phyloP scores from a whole-genome alignment of 2,888 invertebrate species.

The Nemapogon koenigi region DNA sequence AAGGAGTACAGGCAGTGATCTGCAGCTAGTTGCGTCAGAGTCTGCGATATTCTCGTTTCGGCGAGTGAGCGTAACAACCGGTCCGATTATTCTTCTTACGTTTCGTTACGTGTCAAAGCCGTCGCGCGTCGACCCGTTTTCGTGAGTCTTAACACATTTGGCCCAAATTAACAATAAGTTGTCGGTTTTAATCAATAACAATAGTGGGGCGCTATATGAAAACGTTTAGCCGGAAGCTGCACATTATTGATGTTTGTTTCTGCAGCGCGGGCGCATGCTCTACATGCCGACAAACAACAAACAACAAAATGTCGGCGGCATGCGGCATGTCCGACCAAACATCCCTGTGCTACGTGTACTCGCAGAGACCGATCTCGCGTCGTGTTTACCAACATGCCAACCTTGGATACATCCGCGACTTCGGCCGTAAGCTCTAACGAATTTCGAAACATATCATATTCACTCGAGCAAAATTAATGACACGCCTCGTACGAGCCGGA shows the following conservation, averaged over 20 bases:
- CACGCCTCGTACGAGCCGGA: not conserved
- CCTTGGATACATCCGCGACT: not conserved
- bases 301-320: not conserved
- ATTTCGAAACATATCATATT: not conserved
- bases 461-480: not conserved
- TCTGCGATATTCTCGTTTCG: slow-evolving; percentile 10
- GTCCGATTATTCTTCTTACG: slow-evolving; percentile 9
- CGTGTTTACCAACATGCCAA: not conserved
- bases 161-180: too few relatives aligned
- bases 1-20: too few relatives aligned
- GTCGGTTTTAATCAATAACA: too few relatives aligned
- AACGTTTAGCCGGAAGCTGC: not conserved
- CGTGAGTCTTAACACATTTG: too few relatives aligned
- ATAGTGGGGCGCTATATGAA: too few relatives aligned
- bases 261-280: slow-evolving; percentile 6
- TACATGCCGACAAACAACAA: not conserved
- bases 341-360: too few relatives aligned
- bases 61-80: slow-evolving; percentile 13
- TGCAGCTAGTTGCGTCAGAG: too few relatives aligned
- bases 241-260: slow-evolving; percentile 1
- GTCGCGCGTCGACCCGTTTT: not conserved
- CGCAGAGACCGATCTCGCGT: too few relatives aligned
- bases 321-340: too few relatives aligned
- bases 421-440: not conserved
- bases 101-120: slow-evolving; percentile 3